Conservation (phyloP, 2,888 invertebrate genomes). For the Spialia ferax region DNA sequence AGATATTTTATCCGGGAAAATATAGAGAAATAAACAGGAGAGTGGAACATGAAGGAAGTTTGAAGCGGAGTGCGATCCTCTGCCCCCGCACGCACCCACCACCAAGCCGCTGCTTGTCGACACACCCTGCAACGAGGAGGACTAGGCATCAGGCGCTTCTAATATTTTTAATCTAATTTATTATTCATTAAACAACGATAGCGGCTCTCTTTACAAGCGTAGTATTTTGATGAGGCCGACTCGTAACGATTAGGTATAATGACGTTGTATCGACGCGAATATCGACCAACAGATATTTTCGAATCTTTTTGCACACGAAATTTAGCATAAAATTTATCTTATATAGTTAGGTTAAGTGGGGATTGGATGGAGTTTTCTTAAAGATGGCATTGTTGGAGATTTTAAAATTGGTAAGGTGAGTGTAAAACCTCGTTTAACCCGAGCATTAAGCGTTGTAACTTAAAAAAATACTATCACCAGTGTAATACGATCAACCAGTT, state of each 20-base stretch:
- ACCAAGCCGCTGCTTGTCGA: slow-evolving; percentile 79
- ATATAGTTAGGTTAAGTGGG: slow-evolving; percentile 74
- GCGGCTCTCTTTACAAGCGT: slow-evolving; percentile 45
- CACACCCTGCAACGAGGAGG: slow-evolving; percentile 79
- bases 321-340: slow-evolving; percentile 75
- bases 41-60: slow-evolving; percentile 41
- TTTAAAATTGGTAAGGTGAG: slow-evolving; percentile 73
- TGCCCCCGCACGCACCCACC: slow-evolving; percentile 67
- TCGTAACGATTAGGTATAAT: slow-evolving; percentile 34
- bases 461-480: slow-evolving; percentile 64
- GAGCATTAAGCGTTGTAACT: slow-evolving; percentile 53
- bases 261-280: slow-evolving; percentile 45
- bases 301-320: slow-evolving; percentile 69
- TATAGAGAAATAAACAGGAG: slow-evolving; percentile 53
- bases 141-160: slow-evolving; percentile 59
- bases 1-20: slow-evolving; percentile 63
- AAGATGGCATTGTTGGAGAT: slow-evolving; percentile 79
- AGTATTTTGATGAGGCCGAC: slow-evolving; percentile 27
- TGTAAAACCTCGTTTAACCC: slow-evolving; percentile 63
- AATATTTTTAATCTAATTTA: background rate
- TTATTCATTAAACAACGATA: slow-evolving; percentile 47
- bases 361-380: slow-evolving; percentile 77
- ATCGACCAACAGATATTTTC: slow-evolving; percentile 63
- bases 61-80: no score
- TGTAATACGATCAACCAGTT: slow-evolving; percentile 61